These are phyloP conservation scores for Corythaixoides concolor DNA, from an alignment of 2,113 vertebrate species.

Conservation along the genomic window DNA sequence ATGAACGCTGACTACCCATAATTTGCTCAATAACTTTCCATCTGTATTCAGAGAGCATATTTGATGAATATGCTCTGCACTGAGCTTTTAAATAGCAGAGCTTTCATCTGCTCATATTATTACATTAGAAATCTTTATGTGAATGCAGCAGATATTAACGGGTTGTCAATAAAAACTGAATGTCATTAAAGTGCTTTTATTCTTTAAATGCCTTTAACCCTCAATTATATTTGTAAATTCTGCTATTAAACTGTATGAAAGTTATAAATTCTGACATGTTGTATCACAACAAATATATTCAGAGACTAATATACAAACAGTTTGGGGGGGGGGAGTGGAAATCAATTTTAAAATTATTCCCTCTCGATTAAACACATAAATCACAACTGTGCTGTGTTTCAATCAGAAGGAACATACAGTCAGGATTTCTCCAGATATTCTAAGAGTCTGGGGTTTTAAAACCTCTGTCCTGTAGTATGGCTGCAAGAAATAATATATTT, in stretches of 20 bases:
- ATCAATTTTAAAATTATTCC: neutral
- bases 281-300: conserved; percentile 10
- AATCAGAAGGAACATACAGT: neutral
- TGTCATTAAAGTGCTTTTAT: conserved; percentile 18
- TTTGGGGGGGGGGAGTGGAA: neutral
- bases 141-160: conserved; percentile 2
- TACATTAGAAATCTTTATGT: conserved; percentile 23
- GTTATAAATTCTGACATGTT: neutral
- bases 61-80: neutral
- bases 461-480: neutral
- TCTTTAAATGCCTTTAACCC: conserved; percentile 42
- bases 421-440: neutral
- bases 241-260: neutral
- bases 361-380: neutral
- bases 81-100: neutral
- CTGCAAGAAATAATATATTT: neutral
- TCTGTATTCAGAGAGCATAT: neutral
- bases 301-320: neutral
- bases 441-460: neutral
- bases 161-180: conserved; percentile 35
- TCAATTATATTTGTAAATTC: conserved; percentile 32
- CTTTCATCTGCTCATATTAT: conserved; percentile 42
- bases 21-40: conserved; percentile 2
- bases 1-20: neutral
- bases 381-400: neutral